A percentile compares a stretch with the other conserved stretches of the same genome.
These are phyloP conservation scores for Panthera leo DNA, from an alignment of 2,113 vertebrate genomes.

Conservation along the genomic window DNA sequence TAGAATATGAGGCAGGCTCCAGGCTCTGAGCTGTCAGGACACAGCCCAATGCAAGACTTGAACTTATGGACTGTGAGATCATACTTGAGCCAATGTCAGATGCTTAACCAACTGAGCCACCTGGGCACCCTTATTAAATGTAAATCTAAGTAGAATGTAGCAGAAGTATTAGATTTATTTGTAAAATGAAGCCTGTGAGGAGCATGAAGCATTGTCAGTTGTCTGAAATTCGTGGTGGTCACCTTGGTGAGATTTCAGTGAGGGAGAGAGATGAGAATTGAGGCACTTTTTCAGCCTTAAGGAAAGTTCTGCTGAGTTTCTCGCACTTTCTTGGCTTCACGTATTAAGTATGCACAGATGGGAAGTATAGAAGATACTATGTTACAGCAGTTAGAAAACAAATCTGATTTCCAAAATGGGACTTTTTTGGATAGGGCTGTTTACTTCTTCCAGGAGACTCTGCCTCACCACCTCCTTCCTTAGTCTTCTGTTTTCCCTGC, in stretches of 20 bases:
- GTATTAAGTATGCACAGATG: not conserved
- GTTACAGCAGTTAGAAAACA: not conserved
- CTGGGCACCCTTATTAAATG: not conserved
- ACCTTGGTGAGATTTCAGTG: not conserved
- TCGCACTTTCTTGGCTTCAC: not conserved
- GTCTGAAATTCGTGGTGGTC: not conserved
- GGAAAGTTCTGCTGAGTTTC: not conserved
- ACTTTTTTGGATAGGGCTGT: not conserved
- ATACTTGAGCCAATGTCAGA: too few species aligned
- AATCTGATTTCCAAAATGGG: not conserved
- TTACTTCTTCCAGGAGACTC: not conserved
- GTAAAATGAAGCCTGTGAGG: not conserved
- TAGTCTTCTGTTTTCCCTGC: not conserved
- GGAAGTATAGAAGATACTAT: not conserved
- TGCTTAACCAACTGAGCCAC: too few species aligned
- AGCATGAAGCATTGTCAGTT: not conserved
- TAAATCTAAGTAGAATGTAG: conserved; percentile 9
- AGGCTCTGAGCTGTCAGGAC: too few species aligned
- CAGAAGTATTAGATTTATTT: not conserved
- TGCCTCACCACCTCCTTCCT: not conserved
- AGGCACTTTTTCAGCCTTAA: not conserved
- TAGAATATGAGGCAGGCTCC: too few species aligned
- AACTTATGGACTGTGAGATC: too few species aligned
- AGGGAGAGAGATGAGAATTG: not conserved
- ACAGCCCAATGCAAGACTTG: too few species aligned